Conservation (phyloP, 2,797 vertebrate genomes). For the Podarcis lilfordi region DNA sequence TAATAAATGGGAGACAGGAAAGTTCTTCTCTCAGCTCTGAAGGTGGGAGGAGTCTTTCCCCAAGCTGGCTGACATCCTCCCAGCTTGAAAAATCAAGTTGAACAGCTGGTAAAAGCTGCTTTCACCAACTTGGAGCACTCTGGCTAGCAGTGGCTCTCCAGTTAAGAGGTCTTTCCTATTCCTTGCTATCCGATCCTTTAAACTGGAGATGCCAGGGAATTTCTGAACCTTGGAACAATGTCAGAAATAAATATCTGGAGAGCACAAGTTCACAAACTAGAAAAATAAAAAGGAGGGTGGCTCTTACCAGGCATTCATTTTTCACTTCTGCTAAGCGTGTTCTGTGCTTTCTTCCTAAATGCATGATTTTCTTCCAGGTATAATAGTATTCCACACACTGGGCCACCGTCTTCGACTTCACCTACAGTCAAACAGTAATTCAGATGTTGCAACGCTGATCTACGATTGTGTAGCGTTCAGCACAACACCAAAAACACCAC, state of each 20-base stretch:
- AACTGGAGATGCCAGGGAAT: not conserved
- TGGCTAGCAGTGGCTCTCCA: not conserved
- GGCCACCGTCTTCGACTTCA: constrained; percentile 87
- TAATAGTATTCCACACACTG: constrained; percentile 93
- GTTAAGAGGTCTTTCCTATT: not conserved
- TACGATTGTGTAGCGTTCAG: not conserved
- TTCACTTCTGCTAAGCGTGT: constrained; percentile 79
- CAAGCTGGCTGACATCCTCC: too few species aligned
- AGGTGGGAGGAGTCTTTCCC: too few species aligned
- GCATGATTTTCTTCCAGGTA: constrained; percentile 88
- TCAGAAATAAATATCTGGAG: not conserved
- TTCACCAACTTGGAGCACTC: too few species aligned
- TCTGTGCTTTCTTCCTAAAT: constrained; percentile 81
- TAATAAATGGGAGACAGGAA: too few species aligned
- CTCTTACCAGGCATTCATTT: constrained; percentile 78
- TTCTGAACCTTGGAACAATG: not conserved
- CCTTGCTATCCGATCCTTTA: not conserved
- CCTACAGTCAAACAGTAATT: constrained; percentile 73
- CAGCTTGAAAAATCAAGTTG: not conserved
- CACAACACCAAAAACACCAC: not conserved
- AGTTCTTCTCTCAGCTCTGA: too few species aligned
- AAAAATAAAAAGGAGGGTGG: not conserved
- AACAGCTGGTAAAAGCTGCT: not conserved
- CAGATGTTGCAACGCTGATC: constrained; percentile 18
- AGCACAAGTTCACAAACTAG: not conserved